Evolutionary conservation across 1,140 invertebrate species (phyloP), one percentile per base, ranked within the genome.

Genomic region (Saccostrea echinata): DNA sequence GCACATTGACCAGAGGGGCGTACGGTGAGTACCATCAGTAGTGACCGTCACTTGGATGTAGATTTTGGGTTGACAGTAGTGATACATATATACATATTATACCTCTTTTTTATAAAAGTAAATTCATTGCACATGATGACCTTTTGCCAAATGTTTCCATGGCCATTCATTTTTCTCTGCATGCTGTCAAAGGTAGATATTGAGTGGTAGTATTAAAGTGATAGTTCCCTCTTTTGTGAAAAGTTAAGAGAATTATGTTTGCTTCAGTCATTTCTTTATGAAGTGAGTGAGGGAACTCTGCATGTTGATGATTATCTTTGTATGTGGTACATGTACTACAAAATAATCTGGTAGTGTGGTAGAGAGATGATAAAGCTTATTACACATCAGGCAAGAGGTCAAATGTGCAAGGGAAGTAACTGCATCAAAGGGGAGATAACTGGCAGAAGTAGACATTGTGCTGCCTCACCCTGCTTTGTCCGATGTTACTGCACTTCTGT

Each of bases 1-100:
- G 93, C n/a, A 33, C 68, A 3, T 86, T 94, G 27, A 90, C 91
- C 61, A 85, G 93, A 87, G 93, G 93, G 88, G 91, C 91, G 64
- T 90, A 90, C 27, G 88, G 71, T 88, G 51, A 52, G 82, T 87
- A 83, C 35, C 27, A 24, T 55, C 35, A 86, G 71, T 86, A 80
- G 51, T 43, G 43, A 64, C 82, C 24, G 11, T 84, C n/a, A 33
- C 21, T 35, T 80, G 80, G 35, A 85, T 43, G 57, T 88, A 83
- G 55, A 86, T 82, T 71, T 80, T 88, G 64, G 84, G 84, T 88
- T 83, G 51, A 68, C 57, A 81, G 83, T 85, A 88, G 84, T 83
- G 64, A 84, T 86, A 88, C 81, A 52, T 87, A 84, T 88, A 64
- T 88, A 84, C 68, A 76, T 76, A 71, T 71, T 55, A 84, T 88